Percentiles rank a stretch among this genome's conserved stretches.
Evolutionary conservation across 1,140 invertebrate genomes (phyloP).

Genomic region (Meloidogyne chitwoodi): DNA sequence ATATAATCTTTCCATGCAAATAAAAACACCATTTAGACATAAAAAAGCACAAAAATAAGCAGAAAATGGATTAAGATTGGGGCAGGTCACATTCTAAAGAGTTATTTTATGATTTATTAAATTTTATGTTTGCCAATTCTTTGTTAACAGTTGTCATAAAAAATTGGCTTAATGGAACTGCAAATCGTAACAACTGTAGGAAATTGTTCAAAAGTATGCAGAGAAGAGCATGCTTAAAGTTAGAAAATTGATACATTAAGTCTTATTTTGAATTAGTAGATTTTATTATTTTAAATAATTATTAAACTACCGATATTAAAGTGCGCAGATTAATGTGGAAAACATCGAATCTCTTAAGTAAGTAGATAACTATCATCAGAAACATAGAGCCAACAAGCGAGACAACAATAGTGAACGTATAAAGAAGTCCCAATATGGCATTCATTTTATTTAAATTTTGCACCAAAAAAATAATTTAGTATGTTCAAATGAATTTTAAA

Average conservation of each 20-base stretch:
- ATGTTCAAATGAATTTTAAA: too few species aligned
- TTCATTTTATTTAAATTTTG: not conserved
- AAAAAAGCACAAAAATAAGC: conserved; percentile 1
- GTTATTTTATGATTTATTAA: not conserved
- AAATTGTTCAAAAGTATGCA: not conserved
- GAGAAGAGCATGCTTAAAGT: not conserved
- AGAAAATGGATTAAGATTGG: not conserved
- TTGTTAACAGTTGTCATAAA: not conserved
- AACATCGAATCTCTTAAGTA: not conserved
- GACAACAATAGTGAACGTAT: not conserved
- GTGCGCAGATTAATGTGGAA: not conserved
- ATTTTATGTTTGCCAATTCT: not conserved
- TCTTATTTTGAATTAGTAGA: too few species aligned
- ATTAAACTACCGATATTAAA: not conserved
- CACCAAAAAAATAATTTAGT: not conserved
- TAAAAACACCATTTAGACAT: not conserved
- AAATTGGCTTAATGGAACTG: not conserved
- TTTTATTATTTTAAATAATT: not conserved
- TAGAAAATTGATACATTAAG: too few species aligned
- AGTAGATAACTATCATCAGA: not conserved
- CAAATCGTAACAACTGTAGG: not conserved
- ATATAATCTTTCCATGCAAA: conserved; percentile 12
- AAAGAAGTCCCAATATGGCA: not conserved
- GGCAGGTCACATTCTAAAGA: not conserved
- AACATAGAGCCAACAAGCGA: not conserved